Conservation (phyloP, 2,113 vertebrate species). For the Macquaria australasica region DNA sequence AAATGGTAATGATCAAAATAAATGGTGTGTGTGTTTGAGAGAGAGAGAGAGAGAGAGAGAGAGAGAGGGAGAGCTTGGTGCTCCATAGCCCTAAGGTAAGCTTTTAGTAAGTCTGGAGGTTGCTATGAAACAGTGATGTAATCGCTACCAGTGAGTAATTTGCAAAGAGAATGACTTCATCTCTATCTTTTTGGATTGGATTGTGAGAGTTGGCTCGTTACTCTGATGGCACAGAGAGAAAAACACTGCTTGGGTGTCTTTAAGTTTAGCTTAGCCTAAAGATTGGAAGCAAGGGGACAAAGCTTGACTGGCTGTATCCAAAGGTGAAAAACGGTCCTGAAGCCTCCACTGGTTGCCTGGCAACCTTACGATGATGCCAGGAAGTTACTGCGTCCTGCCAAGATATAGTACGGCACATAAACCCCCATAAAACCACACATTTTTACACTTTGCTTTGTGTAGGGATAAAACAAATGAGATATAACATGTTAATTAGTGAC, state of each 20-base stretch:
- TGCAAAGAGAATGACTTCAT: conserved; percentile 47
- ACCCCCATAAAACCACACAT: neutral
- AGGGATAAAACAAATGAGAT: neutral
- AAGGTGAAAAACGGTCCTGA: neutral
- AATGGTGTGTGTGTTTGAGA: neutral
- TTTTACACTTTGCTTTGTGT: neutral
- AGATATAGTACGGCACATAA: neutral
- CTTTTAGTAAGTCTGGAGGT: conserved; percentile 28
- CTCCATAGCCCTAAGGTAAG: conserved; percentile 32
- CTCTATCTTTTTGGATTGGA: conserved; percentile 27
- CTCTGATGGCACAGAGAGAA: conserved; percentile 18
- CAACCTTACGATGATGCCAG: neutral
- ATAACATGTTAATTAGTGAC: neutral
- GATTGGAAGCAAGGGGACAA: neutral
- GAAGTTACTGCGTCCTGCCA: no score
- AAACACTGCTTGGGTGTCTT: neutral
- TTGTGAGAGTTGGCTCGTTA: neutral
- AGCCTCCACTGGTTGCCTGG: neutral
- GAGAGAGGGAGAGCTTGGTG: neutral
- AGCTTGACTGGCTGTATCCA: neutral
- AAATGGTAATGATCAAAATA: conserved; percentile 41
- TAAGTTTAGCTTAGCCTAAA: neutral
- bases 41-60: neutral
- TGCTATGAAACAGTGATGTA: conserved; percentile 58
- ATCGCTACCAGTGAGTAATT: conserved; percentile 47